phyloP scores from a whole-genome alignment of 2,113 vertebrate species.

The Proteles cristata region DNA sequence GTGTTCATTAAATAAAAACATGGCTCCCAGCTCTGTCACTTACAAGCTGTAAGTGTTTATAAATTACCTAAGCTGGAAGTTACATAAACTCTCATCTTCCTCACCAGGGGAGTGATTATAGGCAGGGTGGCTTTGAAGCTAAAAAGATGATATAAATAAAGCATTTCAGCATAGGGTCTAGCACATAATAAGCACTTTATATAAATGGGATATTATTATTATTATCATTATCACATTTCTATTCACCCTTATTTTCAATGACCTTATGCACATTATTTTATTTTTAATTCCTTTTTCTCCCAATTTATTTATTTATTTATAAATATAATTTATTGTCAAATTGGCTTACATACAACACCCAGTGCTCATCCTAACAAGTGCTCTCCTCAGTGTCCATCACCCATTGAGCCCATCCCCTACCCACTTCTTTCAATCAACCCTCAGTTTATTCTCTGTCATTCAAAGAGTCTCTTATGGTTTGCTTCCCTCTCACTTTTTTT shows the following conservation, averaged over 20 bases:
- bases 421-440: no score
- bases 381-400: no score
- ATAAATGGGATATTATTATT: slow-evolving; percentile 12
- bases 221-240: neutral
- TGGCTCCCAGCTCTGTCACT: neutral
- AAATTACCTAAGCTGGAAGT: neutral
- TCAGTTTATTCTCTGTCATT: no score
- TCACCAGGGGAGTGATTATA: neutral
- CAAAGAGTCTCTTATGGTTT: no score
- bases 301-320: no score
- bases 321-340: no score
- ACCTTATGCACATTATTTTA: neutral
- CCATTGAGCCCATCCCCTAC: no score
- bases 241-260: slow-evolving; percentile 12
- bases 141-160: neutral
- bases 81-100: neutral
- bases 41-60: neutral
- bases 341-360: no score
- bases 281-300: no score
- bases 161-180: neutral
- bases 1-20: neutral
- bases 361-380: no score
- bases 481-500: no score
- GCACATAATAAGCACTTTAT: neutral
- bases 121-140: neutral